These are phyloP conservation scores for Mus musculus DNA, from an alignment of 2,113 vertebrate genomes.

Conservation along the genomic window DNA sequence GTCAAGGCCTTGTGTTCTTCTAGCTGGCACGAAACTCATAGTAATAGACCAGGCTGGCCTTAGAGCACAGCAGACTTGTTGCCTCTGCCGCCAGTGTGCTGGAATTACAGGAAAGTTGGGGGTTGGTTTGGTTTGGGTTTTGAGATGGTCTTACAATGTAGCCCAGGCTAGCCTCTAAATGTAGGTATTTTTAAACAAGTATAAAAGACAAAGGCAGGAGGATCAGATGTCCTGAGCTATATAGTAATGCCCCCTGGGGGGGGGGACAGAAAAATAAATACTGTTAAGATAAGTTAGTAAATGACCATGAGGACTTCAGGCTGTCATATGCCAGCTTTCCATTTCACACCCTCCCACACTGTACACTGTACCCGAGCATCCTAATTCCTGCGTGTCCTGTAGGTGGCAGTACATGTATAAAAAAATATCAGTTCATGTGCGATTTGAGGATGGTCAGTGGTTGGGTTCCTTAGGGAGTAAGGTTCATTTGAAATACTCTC, in stretches of 20 bases:
- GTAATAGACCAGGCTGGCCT: background rate
- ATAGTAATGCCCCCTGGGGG: too few relatives aligned
- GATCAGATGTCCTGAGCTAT: background rate
- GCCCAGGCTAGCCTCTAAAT: background rate
- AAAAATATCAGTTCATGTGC: conserved; percentile 19
- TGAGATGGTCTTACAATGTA: background rate
- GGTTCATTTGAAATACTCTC: conserved; percentile 45
- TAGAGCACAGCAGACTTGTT: background rate
- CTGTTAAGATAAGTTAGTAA: background rate
- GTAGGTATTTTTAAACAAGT: background rate
- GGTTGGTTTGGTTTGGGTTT: background rate
- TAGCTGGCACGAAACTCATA: background rate
- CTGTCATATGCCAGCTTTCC: background rate
- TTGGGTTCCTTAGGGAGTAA: conserved; percentile 39
- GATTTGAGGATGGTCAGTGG: conserved; percentile 35
- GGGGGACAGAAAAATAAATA: background rate
- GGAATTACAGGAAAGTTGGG: background rate
- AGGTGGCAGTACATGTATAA: conserved; percentile 59
- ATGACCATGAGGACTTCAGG: background rate
- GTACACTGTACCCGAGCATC: background rate
- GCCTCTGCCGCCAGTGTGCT: background rate
- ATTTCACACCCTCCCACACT: background rate
- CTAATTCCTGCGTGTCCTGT: conserved; percentile 14
- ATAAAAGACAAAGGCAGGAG: background rate
- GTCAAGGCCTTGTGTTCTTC: background rate